These are phyloP conservation scores for Acipenser transmontanus DNA, from an alignment of 2,797 vertebrate species.

Conservation along the genomic window DNA sequence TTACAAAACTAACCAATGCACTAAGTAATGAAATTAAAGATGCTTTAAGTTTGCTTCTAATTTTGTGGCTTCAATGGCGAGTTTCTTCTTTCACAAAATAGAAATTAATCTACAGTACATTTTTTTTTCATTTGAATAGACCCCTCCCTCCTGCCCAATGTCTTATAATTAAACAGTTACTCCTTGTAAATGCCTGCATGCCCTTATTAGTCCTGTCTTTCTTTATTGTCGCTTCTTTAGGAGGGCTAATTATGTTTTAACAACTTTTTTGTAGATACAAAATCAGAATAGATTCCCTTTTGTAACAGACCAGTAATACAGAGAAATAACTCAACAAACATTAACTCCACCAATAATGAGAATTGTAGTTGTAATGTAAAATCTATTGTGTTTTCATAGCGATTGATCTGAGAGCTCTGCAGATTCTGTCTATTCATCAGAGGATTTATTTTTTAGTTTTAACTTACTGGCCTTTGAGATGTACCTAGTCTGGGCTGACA, in stretches of 20 bases:
- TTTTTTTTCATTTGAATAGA: no score
- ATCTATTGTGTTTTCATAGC: conserved; percentile 49
- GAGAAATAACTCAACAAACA: conserved; percentile 37
- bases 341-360: conserved; percentile 43
- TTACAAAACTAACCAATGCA: no score
- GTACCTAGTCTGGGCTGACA: conserved; percentile 21
- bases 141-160: no score
- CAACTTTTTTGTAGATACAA: conserved; percentile 15
- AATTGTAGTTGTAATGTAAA: conserved; percentile 37
- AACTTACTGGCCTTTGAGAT: conserved; percentile 29
- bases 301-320: conserved; percentile 26
- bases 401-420: conserved; percentile 44
- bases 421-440: conserved; percentile 32
- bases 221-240: conserved; percentile 21
- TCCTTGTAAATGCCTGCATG: no score
- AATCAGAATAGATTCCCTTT: conserved; percentile 16
- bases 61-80: no score
- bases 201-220: conserved; percentile 4
- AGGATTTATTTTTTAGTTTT: conserved; percentile 22
- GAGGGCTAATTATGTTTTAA: conserved; percentile 30
- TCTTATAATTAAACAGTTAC: no score
- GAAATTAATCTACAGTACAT: no score
- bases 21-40: no score
- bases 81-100: no score
- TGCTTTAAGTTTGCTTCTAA: no score